A percentile compares a stretch with the other conserved stretches of the same genome.
phyloP scores from a whole-genome alignment of 2,888 invertebrate genomes.

The Formica aserva region DNA sequence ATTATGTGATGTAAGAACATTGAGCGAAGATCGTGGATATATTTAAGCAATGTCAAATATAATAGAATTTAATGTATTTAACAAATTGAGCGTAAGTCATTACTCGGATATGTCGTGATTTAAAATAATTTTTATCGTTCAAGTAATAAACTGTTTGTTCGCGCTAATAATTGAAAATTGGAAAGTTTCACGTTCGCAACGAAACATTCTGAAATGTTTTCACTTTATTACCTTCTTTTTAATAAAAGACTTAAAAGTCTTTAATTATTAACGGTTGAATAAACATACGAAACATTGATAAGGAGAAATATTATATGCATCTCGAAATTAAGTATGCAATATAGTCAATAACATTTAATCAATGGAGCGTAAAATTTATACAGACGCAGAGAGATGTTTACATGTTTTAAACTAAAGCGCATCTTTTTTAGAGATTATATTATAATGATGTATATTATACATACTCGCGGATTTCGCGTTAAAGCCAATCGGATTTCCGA shows the following conservation, averaged over 20 bases:
- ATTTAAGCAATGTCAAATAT: not conserved
- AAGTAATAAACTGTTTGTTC: not conserved
- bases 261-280: not conserved
- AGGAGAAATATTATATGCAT: not conserved
- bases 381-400: not conserved
- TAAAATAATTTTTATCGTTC: not conserved
- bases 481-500: conserved; percentile 33
- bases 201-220: not conserved
- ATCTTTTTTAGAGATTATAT: not conserved
- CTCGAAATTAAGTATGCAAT: not conserved
- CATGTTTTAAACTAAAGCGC: not conserved
- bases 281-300: not conserved
- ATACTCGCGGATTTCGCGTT: not conserved
- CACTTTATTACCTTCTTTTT: not conserved
- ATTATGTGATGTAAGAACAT: not conserved
- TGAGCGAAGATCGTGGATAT: not conserved
- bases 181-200: not conserved
- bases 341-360: not conserved
- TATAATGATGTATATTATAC: not conserved
- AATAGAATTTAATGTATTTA: not conserved
- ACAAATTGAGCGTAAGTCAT: not conserved
- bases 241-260: not conserved
- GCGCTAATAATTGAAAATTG: not conserved
- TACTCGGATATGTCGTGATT: not conserved
- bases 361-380: not conserved